A percentile compares a stretch with the other conserved stretches of the same genome.
Conservation (phyloP, 2,113 vertebrate genomes). For the Myotis lucifugus region DNA sequence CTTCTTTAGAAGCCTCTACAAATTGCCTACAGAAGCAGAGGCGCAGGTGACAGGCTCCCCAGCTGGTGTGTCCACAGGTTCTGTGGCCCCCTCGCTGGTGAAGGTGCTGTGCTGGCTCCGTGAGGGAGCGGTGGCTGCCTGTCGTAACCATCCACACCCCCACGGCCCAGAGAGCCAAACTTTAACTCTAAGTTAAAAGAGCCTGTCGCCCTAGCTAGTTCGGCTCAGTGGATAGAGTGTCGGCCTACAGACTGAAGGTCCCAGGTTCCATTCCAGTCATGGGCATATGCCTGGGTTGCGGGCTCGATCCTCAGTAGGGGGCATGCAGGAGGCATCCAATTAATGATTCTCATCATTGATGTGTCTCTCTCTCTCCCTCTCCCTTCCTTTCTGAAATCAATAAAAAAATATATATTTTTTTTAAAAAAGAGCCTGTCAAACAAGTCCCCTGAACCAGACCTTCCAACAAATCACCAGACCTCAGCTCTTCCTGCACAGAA, state of each 20-base stretch:
- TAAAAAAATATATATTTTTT: no score
- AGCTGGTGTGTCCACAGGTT: accelerated
- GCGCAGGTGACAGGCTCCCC: accelerated
- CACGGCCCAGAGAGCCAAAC: neutral
- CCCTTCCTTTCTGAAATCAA: no score
- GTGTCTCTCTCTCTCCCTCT: no score
- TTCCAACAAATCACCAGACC: neutral
- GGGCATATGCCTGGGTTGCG: no score
- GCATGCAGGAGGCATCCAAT: no score
- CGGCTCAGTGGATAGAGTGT: no score
- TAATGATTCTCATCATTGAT: no score
- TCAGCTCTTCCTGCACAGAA: neutral
- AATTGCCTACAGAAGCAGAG: neutral
- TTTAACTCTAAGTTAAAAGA: neutral
- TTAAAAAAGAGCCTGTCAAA: neutral
- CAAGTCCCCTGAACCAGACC: neutral
- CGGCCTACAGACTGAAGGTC: no score
- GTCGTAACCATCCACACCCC: neutral
- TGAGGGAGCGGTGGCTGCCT: accelerated
- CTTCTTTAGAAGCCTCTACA: neutral
- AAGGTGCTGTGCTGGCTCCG: neutral
- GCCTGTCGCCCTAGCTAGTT: neutral
- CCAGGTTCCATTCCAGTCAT: no score
- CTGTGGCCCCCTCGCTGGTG: neutral
- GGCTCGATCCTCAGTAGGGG: no score